Evolutionary conservation across 1,140 invertebrate genomes (phyloP).

Genomic region (Mamestra configurata): DNA sequence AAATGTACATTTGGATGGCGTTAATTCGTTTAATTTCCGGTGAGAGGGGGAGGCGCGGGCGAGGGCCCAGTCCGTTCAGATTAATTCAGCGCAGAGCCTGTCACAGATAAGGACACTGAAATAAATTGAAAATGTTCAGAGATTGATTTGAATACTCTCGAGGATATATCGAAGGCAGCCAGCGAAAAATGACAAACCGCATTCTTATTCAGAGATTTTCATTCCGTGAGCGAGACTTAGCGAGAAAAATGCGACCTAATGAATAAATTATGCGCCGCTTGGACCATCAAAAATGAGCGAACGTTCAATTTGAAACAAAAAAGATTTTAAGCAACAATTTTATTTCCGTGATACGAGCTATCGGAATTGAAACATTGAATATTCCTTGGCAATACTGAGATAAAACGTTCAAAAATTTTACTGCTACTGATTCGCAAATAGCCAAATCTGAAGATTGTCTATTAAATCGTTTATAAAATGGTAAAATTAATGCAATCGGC

Average conservation of each 20-base stretch:
- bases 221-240: constrained; percentile 58
- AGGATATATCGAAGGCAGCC: constrained; percentile 79
- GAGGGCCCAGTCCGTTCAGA: constrained; percentile 79
- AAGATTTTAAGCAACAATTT: constrained; percentile 57
- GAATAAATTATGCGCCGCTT: constrained; percentile 71
- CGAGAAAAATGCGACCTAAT: constrained; percentile 66
- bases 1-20: constrained; percentile 88
- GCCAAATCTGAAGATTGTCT: constrained; percentile 77
- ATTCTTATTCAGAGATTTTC: constrained; percentile 64
- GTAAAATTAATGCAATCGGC: constrained; percentile 86
- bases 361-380: constrained; percentile 11
- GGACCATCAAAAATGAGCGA: constrained; percentile 57
- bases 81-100: constrained; percentile 86
- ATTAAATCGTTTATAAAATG: constrained; percentile 86
- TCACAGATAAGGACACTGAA: constrained; percentile 87
- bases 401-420: constrained; percentile 31
- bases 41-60: constrained; percentile 71
- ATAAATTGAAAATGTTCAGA: constrained; percentile 88
- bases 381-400: constrained; percentile 1
- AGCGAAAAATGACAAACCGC: constrained; percentile 72
- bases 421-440: constrained; percentile 66
- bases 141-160: constrained; percentile 86
- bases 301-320: constrained; percentile 56
- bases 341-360: constrained; percentile 57
- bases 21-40: constrained; percentile 88